These are phyloP conservation scores for Oreotrochilus melanogaster DNA, from an alignment of 2,113 vertebrate genomes.

Conservation along the genomic window DNA sequence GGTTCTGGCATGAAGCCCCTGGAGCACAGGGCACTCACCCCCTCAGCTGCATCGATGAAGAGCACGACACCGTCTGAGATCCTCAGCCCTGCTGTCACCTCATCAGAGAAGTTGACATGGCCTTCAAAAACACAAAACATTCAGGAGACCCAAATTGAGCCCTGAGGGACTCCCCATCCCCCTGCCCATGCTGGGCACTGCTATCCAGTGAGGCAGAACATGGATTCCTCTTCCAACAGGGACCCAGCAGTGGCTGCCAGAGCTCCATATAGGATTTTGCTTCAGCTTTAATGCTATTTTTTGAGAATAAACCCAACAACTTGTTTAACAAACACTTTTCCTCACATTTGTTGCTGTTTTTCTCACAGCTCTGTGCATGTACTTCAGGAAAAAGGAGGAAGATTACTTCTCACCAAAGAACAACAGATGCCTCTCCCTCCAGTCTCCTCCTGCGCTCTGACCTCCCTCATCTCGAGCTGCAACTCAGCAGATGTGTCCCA, in stretches of 20 bases:
- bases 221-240: not conserved
- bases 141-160: not conserved
- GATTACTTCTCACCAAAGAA: not conserved
- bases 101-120: slow-evolving; percentile 97
- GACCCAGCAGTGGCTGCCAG: not conserved
- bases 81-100: slow-evolving; percentile 94
- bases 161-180: accelerated
- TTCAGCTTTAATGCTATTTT: not conserved
- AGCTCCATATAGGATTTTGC: not conserved
- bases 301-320: not conserved
- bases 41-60: slow-evolving; percentile 97
- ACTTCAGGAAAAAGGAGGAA: not conserved
- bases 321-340: not conserved
- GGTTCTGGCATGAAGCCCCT: not conserved
- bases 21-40: slow-evolving; percentile 80
- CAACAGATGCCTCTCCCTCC: slow-evolving; percentile 24
- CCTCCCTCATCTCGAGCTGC: not conserved
- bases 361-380: not conserved
- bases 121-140: slow-evolving; percentile 73
- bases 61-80: slow-evolving; percentile 96
- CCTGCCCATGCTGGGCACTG: not conserved
- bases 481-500: not conserved
- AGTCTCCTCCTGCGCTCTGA: not conserved
- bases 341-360: slow-evolving; percentile 8
- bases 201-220: not conserved